Percentiles rank a stretch among this genome's conserved stretches.
Conservation (phyloP, 2,888 invertebrate species). For the Tetanocera ferruginea region DNA sequence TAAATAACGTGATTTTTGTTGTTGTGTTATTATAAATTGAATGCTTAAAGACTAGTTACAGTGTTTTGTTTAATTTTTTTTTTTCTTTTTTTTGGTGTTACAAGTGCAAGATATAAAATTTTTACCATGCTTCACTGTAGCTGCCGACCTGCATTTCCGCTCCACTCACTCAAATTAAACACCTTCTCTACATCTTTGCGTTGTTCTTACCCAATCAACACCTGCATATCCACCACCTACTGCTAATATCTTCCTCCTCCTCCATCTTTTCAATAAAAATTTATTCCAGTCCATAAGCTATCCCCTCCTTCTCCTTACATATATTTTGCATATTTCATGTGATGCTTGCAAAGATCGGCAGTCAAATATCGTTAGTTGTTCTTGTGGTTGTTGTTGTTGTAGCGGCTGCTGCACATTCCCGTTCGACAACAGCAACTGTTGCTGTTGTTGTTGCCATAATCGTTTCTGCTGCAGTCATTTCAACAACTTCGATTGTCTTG, state of each 20-base stretch:
- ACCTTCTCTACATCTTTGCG: not conserved
- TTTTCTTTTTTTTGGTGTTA: too few relatives aligned
- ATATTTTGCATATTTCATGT: slow-evolving; percentile 63
- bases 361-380: slow-evolving; percentile 64
- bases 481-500: slow-evolving; percentile 64
- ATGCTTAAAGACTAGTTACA: too few relatives aligned
- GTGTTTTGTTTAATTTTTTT: too few relatives aligned
- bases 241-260: not conserved
- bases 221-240: not conserved
- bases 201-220: not conserved
- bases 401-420: slow-evolving; percentile 42
- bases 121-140: too few relatives aligned
- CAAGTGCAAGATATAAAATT: too few relatives aligned
- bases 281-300: not conserved
- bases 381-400: slow-evolving; percentile 49
- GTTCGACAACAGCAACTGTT: slow-evolving; percentile 45
- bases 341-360: slow-evolving; percentile 67
- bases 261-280: not conserved
- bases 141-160: not conserved
- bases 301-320: slow-evolving; percentile 52
- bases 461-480: slow-evolving; percentile 48
- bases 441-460: slow-evolving; percentile 55
- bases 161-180: not conserved
- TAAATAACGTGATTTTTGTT: too few relatives aligned
- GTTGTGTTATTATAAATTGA: too few relatives aligned